Percentiles rank a stretch among this genome's conserved stretches.
Conservation (phyloP, 2,113 vertebrate species). For the Marcusenius ussheri region DNA sequence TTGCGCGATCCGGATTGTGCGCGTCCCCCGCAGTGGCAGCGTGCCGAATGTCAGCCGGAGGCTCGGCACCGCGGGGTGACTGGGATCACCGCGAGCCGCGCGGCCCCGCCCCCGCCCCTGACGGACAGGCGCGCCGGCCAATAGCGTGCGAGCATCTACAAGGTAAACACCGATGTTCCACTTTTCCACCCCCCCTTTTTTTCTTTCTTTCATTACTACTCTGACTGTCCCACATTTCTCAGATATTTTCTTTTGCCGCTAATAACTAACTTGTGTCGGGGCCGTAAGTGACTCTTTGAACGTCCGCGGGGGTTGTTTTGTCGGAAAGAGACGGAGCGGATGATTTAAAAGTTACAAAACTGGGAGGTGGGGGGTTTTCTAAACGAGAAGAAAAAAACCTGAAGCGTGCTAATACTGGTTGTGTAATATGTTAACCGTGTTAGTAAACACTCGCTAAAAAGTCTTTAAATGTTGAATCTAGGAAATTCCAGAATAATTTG, state of each 20-base stretch:
- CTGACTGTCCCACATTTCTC: slow-evolving; percentile 1
- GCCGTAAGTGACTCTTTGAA: not conserved
- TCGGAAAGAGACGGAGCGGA: not conserved
- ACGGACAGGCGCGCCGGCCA: slow-evolving; percentile 27
- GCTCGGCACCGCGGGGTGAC: slow-evolving; percentile 12
- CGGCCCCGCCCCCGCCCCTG: slow-evolving; percentile 25
- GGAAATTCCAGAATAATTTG: not conserved
- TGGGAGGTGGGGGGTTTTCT: not conserved
- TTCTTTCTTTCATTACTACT: slow-evolving; percentile 11
- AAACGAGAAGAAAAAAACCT: not conserved
- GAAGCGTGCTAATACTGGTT: not conserved
- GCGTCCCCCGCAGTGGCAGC: slow-evolving; percentile 12
- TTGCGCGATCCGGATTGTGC: slow-evolving; percentile 15
- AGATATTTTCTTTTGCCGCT: not conserved
- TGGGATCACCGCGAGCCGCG: not conserved
- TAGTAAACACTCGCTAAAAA: not conserved
- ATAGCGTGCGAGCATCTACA: slow-evolving; percentile 17
- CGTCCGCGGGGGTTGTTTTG: not conserved
- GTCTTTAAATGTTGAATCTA: not conserved
- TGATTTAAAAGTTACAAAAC: not conserved
- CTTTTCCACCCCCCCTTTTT: not conserved
- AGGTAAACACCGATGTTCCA: slow-evolving; percentile 27
- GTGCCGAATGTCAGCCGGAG: slow-evolving; percentile 23
- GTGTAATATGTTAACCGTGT: not conserved
- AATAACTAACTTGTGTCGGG: slow-evolving; percentile 11